A percentile compares a stretch with the other conserved stretches of the same genome.
Evolutionary conservation across 2,888 invertebrate genomes (phyloP).

Genomic region (Machimus atricapillus): DNA sequence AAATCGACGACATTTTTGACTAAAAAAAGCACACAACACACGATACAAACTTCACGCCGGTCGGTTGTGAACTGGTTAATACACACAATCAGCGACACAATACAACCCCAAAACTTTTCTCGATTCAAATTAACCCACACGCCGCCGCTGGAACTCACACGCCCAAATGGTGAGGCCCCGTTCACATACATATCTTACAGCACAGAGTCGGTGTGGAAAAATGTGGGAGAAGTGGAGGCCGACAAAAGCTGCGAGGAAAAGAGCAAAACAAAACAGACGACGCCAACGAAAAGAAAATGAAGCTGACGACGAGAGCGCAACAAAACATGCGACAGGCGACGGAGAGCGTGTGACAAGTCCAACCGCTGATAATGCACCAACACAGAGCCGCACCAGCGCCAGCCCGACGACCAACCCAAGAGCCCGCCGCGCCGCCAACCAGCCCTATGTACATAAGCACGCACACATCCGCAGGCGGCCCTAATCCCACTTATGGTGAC

Average conservation of each 20-base stretch:
- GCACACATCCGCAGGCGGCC: neutral
- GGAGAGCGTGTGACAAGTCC: constrained; percentile 34
- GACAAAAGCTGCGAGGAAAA: constrained; percentile 6
- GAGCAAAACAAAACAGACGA: neutral
- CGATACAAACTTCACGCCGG: constrained; percentile 64
- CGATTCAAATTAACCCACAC: neutral
- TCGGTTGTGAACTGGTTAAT: constrained; percentile 63
- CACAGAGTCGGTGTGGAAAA: neutral
- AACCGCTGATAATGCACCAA: constrained; percentile 21
- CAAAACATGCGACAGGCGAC: constrained; percentile 19
- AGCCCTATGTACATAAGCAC: neutral
- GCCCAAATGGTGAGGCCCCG: neutral
- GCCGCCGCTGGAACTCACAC: neutral
- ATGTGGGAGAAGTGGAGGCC: neutral
- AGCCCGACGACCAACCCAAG: constrained; percentile 8
- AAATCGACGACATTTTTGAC: constrained; percentile 45
- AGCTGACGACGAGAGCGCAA: neutral
- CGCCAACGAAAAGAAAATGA: neutral
- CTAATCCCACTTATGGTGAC: constrained; percentile 3
- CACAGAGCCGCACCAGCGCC: neutral
- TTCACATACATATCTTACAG: neutral
- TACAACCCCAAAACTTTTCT: constrained; percentile 53
- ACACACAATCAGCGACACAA: constrained; percentile 57
- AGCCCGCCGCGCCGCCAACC: neutral
- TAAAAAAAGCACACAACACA: constrained; percentile 51